Percentiles rank a stretch among this genome's conserved stretches.
Evolutionary conservation across 2,797 vertebrate genomes (phyloP).

Genomic region (Harpagifer antarcticus): DNA sequence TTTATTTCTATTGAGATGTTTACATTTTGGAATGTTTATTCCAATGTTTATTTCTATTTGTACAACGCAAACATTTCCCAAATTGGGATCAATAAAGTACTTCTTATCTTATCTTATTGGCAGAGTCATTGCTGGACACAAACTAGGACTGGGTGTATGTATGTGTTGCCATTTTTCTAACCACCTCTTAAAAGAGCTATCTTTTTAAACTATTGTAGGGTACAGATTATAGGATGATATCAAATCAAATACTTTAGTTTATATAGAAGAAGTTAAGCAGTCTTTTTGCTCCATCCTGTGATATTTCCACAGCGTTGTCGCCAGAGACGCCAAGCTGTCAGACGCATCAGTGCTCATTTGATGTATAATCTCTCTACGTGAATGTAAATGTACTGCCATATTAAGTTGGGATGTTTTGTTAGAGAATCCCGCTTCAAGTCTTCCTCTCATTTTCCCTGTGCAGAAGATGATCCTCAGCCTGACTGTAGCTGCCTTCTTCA

Average conservation of each 20-base stretch:
- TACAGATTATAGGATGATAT: constrained; percentile 53
- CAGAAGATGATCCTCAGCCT: constrained; percentile 89
- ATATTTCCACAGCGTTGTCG: constrained; percentile 49
- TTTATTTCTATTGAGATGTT: no score
- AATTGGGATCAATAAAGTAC: no score
- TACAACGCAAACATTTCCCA: no score
- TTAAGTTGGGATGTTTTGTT: constrained; percentile 35
- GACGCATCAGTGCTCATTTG: constrained; percentile 52
- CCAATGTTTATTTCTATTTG: no score
- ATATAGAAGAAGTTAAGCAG: constrained; percentile 31
- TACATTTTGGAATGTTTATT: no score
- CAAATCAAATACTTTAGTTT: constrained; percentile 31
- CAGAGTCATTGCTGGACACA: constrained; percentile 57
- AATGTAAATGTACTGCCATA: constrained; percentile 42
- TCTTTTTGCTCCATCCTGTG: constrained; percentile 23
- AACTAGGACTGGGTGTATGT: constrained; percentile 39
- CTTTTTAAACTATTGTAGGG: constrained; percentile 6
- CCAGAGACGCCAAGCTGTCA: constrained; percentile 50
- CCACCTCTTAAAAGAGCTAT: constrained; percentile 3
- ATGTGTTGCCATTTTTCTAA: constrained; percentile 14
- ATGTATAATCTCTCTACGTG: constrained; percentile 45
- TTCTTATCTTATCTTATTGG: no score
- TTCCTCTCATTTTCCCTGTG: constrained; percentile 43
- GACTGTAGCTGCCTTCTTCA: constrained; percentile 87
- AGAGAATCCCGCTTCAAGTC: constrained; percentile 38